Base-by-base conservation (phyloP, 2,888 invertebrate species). In the Gandaritis pyraliata region DNA sequence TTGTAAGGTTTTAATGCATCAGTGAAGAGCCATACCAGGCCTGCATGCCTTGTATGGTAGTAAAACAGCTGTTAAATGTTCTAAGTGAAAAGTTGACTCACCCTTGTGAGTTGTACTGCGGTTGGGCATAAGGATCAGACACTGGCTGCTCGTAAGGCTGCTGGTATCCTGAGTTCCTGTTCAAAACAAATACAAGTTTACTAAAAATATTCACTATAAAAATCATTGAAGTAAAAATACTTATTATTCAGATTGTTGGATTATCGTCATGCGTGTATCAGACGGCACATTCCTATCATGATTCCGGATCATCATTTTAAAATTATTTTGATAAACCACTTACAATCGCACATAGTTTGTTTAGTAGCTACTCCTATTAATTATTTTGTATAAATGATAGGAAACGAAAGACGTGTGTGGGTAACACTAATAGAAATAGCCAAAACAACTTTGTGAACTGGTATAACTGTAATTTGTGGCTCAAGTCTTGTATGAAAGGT, bases 221-320 rank as follows among this genome's bases (percentile, higher is more conserved):
- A 46, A 8, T 23, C 6, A 50, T 23, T 29, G 11, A 3, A 39
- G 15, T 11, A 3, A 10, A 16, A 15, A 8, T n/a, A 13, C 8
- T 51, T 3, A 33, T 39, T 47, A 36, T 55, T 89, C 90, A 90
- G 89, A 70, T 64, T 45, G 64, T 67, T 61, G 74, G 72, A 74
- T 66, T 81, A 83, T 85, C 90, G 88, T 88, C 91, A 91, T 81
- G 54, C 86, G 64, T 90, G 90, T 91, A 86, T 91, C 86, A 89
- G 91, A 90, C 91, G 90, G 91, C 91, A 91, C 91, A 90, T 91
- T 91, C 91, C 91, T 91, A 90, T 91, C 91, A 81, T 83, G 83
- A 77, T 81, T 81, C 74, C 71, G 87, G 90, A 80, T 91, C 91
- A 91, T 90, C 90, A 90, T 86, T 38, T 23, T 41, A 23, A 46